Evolutionary conservation across 2,113 vertebrate species (phyloP).

Genomic region (Colius striatus): DNA sequence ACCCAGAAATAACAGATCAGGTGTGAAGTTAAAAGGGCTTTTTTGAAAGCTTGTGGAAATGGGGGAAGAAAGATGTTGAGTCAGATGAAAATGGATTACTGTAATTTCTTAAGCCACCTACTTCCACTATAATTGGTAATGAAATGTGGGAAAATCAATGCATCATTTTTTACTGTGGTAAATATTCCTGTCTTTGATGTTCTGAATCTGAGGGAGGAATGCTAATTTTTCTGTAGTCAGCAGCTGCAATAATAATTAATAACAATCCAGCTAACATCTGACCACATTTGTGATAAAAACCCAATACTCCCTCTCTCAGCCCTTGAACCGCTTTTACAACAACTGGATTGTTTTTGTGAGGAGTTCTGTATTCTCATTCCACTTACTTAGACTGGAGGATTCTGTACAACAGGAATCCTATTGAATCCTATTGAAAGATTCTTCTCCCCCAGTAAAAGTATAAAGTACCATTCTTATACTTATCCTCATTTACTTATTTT

Average conservation of each 20-base stretch:
- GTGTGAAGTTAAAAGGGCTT: not conserved
- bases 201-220: not conserved
- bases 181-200: not conserved
- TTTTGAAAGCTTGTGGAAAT: not conserved
- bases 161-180: not conserved
- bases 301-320: rapidly evolving
- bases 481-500: not conserved
- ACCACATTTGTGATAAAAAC: not conserved
- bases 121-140: not conserved
- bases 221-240: slow-evolving; percentile 28
- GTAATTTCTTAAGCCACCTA: not conserved
- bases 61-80: not conserved
- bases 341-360: not conserved
- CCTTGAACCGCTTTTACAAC: not conserved
- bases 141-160: slow-evolving; percentile 42
- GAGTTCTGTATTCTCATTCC: not conserved
- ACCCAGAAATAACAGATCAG: not conserved
- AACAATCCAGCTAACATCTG: not conserved
- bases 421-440: not conserved
- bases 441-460: not conserved
- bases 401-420: not conserved
- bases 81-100: not conserved
- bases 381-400: not conserved
- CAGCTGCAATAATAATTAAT: slow-evolving; percentile 1
- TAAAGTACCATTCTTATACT: not conserved